A percentile compares a stretch with the other conserved stretches of the same genome.
Evolutionary conservation across 2,888 invertebrate species (phyloP).

Genomic region (Ischnura elegans): DNA sequence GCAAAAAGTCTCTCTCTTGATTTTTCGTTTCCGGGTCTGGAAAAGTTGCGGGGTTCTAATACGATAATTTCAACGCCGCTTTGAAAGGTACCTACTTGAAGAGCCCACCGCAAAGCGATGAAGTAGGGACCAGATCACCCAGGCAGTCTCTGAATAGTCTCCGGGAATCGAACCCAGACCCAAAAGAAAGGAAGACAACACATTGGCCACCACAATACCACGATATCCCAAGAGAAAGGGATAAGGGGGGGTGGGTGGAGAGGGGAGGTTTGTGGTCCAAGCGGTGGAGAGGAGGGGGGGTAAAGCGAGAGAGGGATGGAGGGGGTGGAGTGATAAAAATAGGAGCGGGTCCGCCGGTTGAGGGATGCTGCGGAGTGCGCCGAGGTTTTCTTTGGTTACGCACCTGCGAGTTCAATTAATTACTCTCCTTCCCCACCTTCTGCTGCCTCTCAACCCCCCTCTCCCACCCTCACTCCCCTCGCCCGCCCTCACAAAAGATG

Average conservation of each 20-base stretch:
- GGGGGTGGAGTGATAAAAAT: conserved; percentile 21
- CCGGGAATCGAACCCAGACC: too few relatives aligned
- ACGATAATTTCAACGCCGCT: too few relatives aligned
- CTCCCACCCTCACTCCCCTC: neutral
- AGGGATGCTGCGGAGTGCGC: conserved; percentile 34
- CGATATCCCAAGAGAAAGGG: neutral
- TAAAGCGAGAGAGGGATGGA: neutral
- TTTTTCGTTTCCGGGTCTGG: too few relatives aligned
- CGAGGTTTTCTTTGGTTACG: conserved; percentile 60
- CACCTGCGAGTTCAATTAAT: conserved; percentile 66
- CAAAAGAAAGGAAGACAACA: too few relatives aligned
- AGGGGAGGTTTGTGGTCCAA: neutral
- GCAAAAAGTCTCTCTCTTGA: too few relatives aligned
- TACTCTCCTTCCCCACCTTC: conserved; percentile 6
- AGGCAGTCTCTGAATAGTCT: too few relatives aligned
- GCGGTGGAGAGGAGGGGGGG: neutral
- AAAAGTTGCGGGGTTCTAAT: too few relatives aligned
- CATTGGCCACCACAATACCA: too few relatives aligned
- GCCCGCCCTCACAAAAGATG: neutral
- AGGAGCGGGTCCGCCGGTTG: conserved; percentile 40
- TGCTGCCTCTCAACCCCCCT: neutral
- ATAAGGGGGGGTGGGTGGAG: neutral
- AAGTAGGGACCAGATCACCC: too few relatives aligned
- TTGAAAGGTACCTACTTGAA: too few relatives aligned
- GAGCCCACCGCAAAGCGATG: too few relatives aligned